Base-by-base conservation (phyloP, 2,888 invertebrate species). In the Troides aeacus region DNA sequence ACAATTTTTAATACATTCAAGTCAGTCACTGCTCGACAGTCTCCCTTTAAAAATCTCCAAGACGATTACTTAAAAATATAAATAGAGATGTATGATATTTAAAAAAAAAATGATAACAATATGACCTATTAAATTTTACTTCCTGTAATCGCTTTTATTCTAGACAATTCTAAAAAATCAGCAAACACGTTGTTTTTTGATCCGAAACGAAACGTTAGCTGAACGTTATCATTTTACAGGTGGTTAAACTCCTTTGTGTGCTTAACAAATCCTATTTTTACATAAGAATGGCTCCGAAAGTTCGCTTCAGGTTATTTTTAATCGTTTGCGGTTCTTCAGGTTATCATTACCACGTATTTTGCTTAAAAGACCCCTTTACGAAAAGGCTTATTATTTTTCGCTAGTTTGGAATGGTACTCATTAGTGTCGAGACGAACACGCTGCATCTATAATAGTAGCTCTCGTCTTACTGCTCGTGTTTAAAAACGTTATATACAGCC, bases 171-270 rank as follows among this genome's bases (percentile, higher is more conserved):
- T 12, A 17, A 50, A 50, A 17, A 5, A 50, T 18, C 10, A 39
- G 39, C 39, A 39, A 39, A 17, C 50, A 17, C 50, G 18, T 17
- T 50, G 15, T 17, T 50, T 50, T 2, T 50, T 0, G 50, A 50
- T 50, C 17, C 15, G 5, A 17, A 17, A 15, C 17, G 46, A 46
- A 46, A 50, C 50, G 50, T 50, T 50, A 5, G 57, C 21, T 15
- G 21, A 39, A 57, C 53, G 64, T 64, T 64, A 64, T 64, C 64
- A 64, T 64, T 64, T 64, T 64, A 64, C 57, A 64, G 57, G 57
- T 64, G 64, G 64, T 21, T 64, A 36, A 64, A 64, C 57, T n/a
- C 53, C 56, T 15, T 15, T 56, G 18, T n/a, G 56, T n/a, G 18
- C 46, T 15, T 10, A 46, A 10, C 46, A 46, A 46, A 12, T 46